Conservation (phyloP, 1,140 invertebrate genomes). For the Leptinotarsa texana region DNA sequence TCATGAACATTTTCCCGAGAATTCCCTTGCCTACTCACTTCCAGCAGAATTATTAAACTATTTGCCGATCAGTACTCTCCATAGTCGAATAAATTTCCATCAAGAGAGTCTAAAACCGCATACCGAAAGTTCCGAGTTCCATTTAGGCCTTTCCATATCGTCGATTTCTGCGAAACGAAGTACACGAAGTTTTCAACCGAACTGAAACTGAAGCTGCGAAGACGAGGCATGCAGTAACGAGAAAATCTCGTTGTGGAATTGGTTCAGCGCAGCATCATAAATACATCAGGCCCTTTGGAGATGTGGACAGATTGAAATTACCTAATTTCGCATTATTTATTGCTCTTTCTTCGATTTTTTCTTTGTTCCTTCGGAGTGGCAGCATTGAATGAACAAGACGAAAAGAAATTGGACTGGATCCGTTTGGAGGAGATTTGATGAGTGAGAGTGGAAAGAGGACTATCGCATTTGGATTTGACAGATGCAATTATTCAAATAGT, state of each 20-base stretch:
- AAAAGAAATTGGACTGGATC: background rate
- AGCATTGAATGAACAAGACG: background rate
- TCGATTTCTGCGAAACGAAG: background rate
- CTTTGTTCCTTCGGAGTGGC: background rate
- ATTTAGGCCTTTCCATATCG: background rate
- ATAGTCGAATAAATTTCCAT: background rate
- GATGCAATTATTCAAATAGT: background rate
- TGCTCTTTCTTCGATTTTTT: background rate
- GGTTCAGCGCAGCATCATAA: conserved; percentile 27
- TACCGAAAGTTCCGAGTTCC: background rate
- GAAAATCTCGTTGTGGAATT: conserved; percentile 22
- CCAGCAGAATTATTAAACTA: background rate
- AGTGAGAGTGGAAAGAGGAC: background rate
- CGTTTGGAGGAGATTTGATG: too few relatives aligned
- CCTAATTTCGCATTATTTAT: conserved; percentile 21
- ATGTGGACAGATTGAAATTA: conserved; percentile 25
- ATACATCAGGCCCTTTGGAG: conserved; percentile 22
- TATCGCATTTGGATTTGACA: background rate
- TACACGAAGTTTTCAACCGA: conserved; percentile 4
- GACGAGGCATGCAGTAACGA: conserved; percentile 10
- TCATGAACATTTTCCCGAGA: background rate
- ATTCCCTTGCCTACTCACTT: background rate
- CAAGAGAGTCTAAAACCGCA: background rate
- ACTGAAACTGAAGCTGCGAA: conserved; percentile 7
- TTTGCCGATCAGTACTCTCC: too few relatives aligned